Evolutionary conservation across 2,888 invertebrate genomes (phyloP), one percentile per base, ranked within the genome.

Genomic region (Lagria hirta): DNA sequence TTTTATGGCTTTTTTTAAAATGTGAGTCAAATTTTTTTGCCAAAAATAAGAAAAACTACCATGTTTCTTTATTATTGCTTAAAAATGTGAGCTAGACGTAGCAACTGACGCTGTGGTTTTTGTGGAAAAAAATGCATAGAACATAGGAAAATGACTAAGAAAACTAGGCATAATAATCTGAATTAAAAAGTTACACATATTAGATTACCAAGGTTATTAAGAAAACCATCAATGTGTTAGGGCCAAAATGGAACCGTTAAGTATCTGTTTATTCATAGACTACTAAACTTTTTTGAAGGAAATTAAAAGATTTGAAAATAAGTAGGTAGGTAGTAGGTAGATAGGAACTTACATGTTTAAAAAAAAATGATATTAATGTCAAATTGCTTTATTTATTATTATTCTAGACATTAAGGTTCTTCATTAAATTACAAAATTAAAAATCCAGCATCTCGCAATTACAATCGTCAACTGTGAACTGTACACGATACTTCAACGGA

Each of bases 181-280:
- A n/a, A n/a, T n/a, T n/a, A n/a, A n/a, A n/a, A n/a, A n/a, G n/a
- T 18, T 18, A 18, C 18, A 18, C 18, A 18, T 18, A 18, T 18
- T 18, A 18, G 18, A 18, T 6, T 18, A 18, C 18, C 18, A 18
- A 18, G 10, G 21, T 3, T 21, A 21, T 21, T 21, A 21, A 21
- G 21, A 21, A 17, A 29, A 27, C 11, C 27, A 13, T 13, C 4
- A 10, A 16, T 29, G 15, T 14, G 2, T 27, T 27, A 13, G 27
- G 12, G 14, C 17, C 18, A 30, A 30, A 18, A 12, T 29, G 16
- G 16, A 29, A 21, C 21, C 21, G 21, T 10, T 3, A 21, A 21
- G 21, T 21, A 21, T 21, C 21, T 21, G 21, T 21, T 21, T 10
- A 21, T 21, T 21, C 21, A 21, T 21, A 21, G 21, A 21, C 21